Base-by-base conservation (phyloP, 1,140 invertebrate genomes). In the Drosophila kikkawai region DNA sequence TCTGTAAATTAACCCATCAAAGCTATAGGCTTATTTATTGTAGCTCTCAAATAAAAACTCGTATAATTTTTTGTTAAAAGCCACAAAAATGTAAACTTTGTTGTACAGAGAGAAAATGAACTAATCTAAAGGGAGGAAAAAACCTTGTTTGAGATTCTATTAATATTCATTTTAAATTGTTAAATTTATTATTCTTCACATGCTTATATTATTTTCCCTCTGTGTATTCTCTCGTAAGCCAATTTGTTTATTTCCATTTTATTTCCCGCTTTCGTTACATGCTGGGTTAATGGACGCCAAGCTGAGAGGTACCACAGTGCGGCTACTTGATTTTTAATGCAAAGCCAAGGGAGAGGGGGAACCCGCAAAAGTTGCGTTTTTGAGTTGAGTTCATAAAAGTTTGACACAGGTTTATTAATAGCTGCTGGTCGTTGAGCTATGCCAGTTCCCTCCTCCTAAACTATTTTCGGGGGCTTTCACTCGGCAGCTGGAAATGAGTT, bases 401-500 rank as follows among this genome's bases (percentile, higher is more conserved):
- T 87, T 87, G 77, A 87, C 83, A 88, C 73, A 80, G 73, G 80
- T 84, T 88, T 87, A 87, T 87, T 87, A 87, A 87, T 87, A 83
- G 80, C 84, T 69, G 70, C 75, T 82, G 66, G 69, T 65, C 65
- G 50, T 69, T 77, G 75, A 85, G 75, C 81, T 86, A 86, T 70
- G 57, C 47, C 29, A 44, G 42, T 22, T 26, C 42, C 42, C 65
- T 32, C 32, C 42, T 29, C 48, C 47, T 61, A 75, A 86, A 86
- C 82, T 86, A 87, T 87, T 87, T 86, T 68, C 39, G 69, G 69
- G 70, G 77, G 29, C 39, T 61, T 78, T 79, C 32, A 53, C 53
- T 56, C 42, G 56, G 66, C 56, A 78, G 51, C 63, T 67, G 65
- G 79, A 81, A 82, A 85, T 86, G 75, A 86, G 75, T 70, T 85